Conservation (phyloP, 1,140 invertebrate species). For the Cylas formicarius region DNA sequence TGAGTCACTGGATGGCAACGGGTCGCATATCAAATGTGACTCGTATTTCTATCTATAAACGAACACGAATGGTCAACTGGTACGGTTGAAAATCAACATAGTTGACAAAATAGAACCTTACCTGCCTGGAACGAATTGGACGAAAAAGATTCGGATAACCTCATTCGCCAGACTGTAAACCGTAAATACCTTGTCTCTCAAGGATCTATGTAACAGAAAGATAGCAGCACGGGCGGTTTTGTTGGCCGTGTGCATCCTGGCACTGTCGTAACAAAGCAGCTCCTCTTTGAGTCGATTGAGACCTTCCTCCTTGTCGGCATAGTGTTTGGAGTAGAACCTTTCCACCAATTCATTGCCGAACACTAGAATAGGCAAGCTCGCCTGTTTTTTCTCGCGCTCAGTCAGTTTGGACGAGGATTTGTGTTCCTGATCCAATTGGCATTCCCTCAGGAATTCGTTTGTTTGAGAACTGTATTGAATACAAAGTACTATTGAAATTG, state of each 20-base stretch:
- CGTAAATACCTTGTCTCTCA: constrained; percentile 78
- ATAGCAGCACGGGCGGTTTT: constrained; percentile 73
- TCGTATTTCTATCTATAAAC: too few relatives aligned
- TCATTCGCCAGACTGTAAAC: constrained; percentile 75
- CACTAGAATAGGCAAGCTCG: constrained; percentile 79
- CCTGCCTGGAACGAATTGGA: constrained; percentile 71
- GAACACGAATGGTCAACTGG: too few relatives aligned
- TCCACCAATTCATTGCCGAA: constrained; percentile 87
- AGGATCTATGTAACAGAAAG: constrained; percentile 64
- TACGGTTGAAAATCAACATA: too few relatives aligned
- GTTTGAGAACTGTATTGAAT: constrained; percentile 60
- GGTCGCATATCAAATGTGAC: too few relatives aligned
- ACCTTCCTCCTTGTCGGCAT: constrained; percentile 86
- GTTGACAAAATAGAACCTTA: too few relatives aligned
- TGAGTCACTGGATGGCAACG: too few relatives aligned
- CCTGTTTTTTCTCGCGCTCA: constrained; percentile 84
- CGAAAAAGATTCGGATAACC: constrained; percentile 68
- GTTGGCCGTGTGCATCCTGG: constrained; percentile 53
- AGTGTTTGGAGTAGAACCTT: constrained; percentile 90
- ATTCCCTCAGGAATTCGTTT: constrained; percentile 68
- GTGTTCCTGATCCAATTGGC: constrained; percentile 49
- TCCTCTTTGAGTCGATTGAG: constrained; percentile 67
- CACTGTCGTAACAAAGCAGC: constrained; percentile 52
- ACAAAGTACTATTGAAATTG: constrained; percentile 6
- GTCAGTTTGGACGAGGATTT: constrained; percentile 62